These are phyloP conservation scores for Anser cygnoides DNA, from an alignment of 2,113 vertebrate species.

Conservation along the genomic window DNA sequence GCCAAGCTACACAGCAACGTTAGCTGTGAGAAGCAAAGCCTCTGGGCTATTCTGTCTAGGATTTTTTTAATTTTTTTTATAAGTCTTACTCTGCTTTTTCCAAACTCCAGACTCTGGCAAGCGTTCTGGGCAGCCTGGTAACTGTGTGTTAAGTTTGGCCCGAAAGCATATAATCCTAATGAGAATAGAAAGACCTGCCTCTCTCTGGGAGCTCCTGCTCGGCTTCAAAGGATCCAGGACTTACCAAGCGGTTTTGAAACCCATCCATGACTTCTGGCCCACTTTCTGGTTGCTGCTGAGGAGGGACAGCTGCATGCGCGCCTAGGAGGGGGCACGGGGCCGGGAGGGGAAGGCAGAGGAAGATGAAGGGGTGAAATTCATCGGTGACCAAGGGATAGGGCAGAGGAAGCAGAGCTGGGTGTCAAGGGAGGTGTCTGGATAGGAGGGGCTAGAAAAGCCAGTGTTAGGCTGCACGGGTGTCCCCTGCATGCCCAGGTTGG, in stretches of 20 bases:
- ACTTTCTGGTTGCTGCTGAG: neutral
- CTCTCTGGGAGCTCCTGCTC: neutral
- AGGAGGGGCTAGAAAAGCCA: neutral
- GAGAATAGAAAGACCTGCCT: conserved; percentile 49
- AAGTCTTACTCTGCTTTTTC: conserved; percentile 12
- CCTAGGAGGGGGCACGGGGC: neutral
- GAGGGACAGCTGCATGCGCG: neutral
- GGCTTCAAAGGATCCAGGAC: conserved; percentile 42
- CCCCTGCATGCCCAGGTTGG: neutral
- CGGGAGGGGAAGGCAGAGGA: neutral
- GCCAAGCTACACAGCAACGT: neutral
- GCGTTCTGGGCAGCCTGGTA: conserved; percentile 32
- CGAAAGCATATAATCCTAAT: conserved; percentile 50
- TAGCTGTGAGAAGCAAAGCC: neutral
- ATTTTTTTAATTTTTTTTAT: neutral
- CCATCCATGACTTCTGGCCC: conserved; percentile 52
- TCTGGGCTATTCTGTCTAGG: neutral
- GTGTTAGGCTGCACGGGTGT: neutral
- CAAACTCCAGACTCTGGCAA: conserved; percentile 22
- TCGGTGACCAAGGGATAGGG: neutral
- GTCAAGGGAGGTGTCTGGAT: neutral
- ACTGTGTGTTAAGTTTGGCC: conserved; percentile 47
- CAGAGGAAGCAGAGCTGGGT: neutral
- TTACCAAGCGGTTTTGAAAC: conserved; percentile 45
- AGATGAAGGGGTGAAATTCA: neutral